Conservation (phyloP, 2,888 invertebrate genomes). For the Thyatira batis region DNA sequence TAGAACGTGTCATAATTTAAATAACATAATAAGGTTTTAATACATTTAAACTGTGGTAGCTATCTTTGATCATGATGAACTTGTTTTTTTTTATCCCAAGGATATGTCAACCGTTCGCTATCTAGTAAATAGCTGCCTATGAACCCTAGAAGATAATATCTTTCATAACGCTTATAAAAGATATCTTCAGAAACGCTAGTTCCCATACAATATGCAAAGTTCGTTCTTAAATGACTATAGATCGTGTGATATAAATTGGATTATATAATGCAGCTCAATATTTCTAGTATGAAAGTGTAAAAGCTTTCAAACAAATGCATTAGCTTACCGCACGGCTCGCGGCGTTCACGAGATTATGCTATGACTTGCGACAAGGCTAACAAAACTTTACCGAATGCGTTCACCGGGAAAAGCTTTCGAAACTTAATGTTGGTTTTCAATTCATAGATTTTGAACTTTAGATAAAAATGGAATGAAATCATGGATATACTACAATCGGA, state of each 20-base stretch:
- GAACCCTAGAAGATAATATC: too few species aligned
- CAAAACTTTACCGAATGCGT: conserved; percentile 6
- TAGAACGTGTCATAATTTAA: background rate
- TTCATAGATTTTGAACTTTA: background rate
- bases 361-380: conserved; percentile 5
- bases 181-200: too few species aligned
- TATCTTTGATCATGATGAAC: too few species aligned
- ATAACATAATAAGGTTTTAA: background rate
- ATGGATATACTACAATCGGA: background rate
- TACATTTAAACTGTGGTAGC: too few species aligned
- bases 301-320: conserved; percentile 11
- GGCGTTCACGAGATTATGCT: conserved; percentile 18
- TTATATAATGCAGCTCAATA: background rate
- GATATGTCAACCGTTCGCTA: too few species aligned
- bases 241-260: background rate
- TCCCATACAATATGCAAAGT: too few species aligned
- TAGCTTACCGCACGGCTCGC: conserved; percentile 13
- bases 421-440: conserved; percentile 7
- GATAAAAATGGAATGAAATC: background rate
- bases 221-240: background rate
- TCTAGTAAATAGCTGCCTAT: too few species aligned
- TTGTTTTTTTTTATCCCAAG: background rate
- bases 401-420: conserved; percentile 9
- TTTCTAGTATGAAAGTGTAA: background rate
- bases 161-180: too few species aligned